Evolutionary conservation across 53 echinoderm and acorn worm genomes (phyloP).

Genomic region (Paelopatides confundens): DNA sequence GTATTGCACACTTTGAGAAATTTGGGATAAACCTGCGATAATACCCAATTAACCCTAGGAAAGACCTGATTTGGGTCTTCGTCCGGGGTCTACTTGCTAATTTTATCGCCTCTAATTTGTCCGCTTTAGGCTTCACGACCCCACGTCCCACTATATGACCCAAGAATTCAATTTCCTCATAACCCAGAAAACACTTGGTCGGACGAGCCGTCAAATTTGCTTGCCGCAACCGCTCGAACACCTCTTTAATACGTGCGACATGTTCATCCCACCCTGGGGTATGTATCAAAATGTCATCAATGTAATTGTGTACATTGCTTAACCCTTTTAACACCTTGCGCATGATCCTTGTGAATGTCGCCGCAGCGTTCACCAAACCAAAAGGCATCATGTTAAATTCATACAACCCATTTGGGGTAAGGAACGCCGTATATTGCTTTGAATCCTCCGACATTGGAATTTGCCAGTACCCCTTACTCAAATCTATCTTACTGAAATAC

Average conservation of each 20-base stretch:
- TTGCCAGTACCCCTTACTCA: too few species aligned
- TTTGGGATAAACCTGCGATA: too few species aligned
- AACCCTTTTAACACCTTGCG: conserved; percentile 52
- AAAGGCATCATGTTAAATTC: neutral
- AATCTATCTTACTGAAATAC: too few species aligned
- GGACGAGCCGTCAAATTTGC: conserved; percentile 70
- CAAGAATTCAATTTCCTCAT: conserved; percentile 56
- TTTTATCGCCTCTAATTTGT: too few species aligned
- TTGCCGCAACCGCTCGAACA: conserved; percentile 33
- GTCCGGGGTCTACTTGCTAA: too few species aligned
- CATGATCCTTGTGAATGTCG: conserved; percentile 20
- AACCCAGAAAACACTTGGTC: conserved; percentile 61
- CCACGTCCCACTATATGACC: conserved; percentile 68
- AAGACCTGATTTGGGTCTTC: too few species aligned
- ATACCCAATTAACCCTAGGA: too few species aligned
- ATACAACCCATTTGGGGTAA: neutral
- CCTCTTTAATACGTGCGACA: neutral
- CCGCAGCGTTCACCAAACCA: neutral
- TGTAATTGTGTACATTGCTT: conserved; percentile 60
- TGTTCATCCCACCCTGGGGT: conserved; percentile 63
- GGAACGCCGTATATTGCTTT: too few species aligned
- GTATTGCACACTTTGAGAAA: too few species aligned
- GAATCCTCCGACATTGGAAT: too few species aligned
- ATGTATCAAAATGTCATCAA: conserved; percentile 68
- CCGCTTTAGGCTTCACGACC: too few species aligned